Evolutionary conservation across 2,888 invertebrate species (phyloP).

Genomic region (Pachliopta kotzebuea): DNA sequence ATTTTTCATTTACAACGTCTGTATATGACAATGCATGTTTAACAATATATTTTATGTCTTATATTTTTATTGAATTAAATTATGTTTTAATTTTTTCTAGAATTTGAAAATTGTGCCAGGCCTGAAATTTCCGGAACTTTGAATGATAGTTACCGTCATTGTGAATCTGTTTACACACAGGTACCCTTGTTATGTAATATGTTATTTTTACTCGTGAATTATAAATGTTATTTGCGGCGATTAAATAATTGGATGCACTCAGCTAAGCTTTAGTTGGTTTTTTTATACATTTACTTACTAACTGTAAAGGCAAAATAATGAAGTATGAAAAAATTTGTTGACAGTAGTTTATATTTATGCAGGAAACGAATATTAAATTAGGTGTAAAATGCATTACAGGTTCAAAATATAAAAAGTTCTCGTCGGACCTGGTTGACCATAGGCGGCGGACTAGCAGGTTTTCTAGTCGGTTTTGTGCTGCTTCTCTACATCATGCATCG

Average conservation of each 20-base stretch:
- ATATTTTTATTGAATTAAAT: too few species aligned
- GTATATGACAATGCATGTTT: too few species aligned
- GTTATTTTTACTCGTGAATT: too few species aligned
- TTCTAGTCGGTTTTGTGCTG: slow-evolving; percentile 69
- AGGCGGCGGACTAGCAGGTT: slow-evolving; percentile 66
- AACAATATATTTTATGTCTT: too few species aligned
- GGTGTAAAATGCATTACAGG: slow-evolving; percentile 45
- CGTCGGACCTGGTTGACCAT: slow-evolving; percentile 73
- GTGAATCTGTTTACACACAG: slow-evolving; percentile 56
- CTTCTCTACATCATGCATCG: slow-evolving; percentile 72
- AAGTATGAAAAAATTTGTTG: too few species aligned
- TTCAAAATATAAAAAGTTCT: slow-evolving; percentile 50
- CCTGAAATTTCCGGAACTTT: slow-evolving; percentile 43
- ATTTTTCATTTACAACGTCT: too few species aligned
- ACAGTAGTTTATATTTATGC: neutral
- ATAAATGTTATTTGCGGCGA: too few species aligned
- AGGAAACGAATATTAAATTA: neutral
- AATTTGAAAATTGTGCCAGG: slow-evolving; percentile 57
- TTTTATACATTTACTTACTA: too few species aligned
- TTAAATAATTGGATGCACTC: too few species aligned
- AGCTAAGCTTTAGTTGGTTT: too few species aligned
- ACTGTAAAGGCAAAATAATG: too few species aligned
- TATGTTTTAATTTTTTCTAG: slow-evolving; percentile 45
- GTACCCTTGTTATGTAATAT: slow-evolving; percentile 36
- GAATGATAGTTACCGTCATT: slow-evolving; percentile 56